These are phyloP conservation scores for Pristionchus entomophagus DNA, from an alignment of 2,888 invertebrate species.

Conservation along the genomic window DNA sequence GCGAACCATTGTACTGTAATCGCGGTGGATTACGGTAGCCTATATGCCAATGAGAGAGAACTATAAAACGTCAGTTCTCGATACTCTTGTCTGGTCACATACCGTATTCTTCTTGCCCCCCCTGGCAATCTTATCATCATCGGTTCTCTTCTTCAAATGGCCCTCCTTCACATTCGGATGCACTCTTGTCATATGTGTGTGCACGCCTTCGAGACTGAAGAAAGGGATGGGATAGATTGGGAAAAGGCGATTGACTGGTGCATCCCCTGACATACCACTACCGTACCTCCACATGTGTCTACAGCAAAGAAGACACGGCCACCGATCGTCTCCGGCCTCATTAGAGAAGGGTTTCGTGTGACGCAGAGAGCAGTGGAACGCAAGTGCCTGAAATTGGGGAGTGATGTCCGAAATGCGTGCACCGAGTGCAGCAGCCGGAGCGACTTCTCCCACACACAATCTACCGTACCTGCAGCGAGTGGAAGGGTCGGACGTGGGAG, in stretches of 20 bases:
- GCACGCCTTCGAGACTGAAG: background rate
- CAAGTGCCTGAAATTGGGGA: slow-evolving; percentile 13
- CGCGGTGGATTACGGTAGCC: too few species aligned
- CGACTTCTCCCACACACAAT: slow-evolving; percentile 8
- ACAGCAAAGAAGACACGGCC: slow-evolving; percentile 39
- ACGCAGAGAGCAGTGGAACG: slow-evolving; percentile 35
- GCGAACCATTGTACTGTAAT: background rate
- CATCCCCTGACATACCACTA: background rate
- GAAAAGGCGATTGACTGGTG: too few species aligned
- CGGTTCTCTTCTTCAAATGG: background rate
- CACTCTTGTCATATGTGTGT: background rate
- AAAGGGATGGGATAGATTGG: background rate
- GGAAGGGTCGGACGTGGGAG: slow-evolving; percentile 27
- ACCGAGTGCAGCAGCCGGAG: background rate
- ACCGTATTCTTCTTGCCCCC: background rate
- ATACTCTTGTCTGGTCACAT: background rate
- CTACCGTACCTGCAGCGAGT: slow-evolving; percentile 15
- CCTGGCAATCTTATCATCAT: background rate
- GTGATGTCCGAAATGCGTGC: background rate
- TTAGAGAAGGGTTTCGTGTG: background rate
- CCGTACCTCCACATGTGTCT: slow-evolving; percentile 6
- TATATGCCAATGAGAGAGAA: too few species aligned
- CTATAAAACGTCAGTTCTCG: background rate
- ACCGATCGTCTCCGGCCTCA: background rate
- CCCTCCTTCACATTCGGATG: slow-evolving; percentile 25